These are phyloP conservation scores for Emys orbicularis DNA, from an alignment of 2,797 vertebrate species.

Conservation along the genomic window DNA sequence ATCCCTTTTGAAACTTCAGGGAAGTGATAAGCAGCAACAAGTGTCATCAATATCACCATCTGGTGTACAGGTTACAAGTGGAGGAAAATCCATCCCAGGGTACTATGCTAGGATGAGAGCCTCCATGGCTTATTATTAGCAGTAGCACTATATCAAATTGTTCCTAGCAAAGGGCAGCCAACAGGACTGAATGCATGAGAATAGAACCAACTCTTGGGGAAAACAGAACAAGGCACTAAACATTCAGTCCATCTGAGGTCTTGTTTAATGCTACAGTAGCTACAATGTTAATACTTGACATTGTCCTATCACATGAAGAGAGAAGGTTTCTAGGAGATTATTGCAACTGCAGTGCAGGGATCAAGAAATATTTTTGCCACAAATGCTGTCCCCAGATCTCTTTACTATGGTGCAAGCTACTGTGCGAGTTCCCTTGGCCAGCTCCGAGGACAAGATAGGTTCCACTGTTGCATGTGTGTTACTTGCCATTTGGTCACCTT, in stretches of 20 bases:
- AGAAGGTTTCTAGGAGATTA: not conserved
- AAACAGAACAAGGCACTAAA: not conserved
- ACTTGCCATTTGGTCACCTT: not conserved
- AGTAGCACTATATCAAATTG: fast-evolving
- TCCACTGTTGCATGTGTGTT: not conserved
- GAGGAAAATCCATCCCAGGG: not conserved
- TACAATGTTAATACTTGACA: not conserved
- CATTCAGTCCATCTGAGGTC: not conserved
- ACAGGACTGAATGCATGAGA: not conserved
- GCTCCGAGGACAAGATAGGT: not conserved
- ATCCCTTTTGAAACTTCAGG: not conserved
- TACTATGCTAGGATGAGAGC: not conserved
- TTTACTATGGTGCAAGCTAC: not conserved
- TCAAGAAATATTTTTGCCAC: not conserved
- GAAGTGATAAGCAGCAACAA: not conserved
- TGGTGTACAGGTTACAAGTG: not conserved
- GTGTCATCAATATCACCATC: not conserved
- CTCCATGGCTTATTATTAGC: not conserved
- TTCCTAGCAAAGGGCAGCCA: not conserved
- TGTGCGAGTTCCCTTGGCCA: not conserved
- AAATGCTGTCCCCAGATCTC: not conserved
- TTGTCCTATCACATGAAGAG: not conserved
- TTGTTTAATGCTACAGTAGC: not conserved
- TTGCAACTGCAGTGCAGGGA: not conserved
- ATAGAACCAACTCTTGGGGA: not conserved